These are phyloP conservation scores for Atherinomorus stipes DNA, from an alignment of 2,113 vertebrate species.

Conservation along the genomic window DNA sequence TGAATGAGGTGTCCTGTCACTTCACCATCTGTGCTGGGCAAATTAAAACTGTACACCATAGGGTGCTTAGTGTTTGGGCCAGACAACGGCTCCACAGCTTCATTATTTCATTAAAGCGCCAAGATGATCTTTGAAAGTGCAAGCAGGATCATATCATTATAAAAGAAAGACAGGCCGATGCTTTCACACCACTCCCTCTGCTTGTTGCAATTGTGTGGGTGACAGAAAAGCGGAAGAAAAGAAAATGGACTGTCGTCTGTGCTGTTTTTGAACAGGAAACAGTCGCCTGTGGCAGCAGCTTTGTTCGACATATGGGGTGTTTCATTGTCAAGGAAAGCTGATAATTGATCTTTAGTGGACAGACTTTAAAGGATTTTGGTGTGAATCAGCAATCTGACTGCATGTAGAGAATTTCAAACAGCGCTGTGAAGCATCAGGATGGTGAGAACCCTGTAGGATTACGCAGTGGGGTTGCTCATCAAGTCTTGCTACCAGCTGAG, in stretches of 20 bases:
- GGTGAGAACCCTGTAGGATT: conserved; percentile 52
- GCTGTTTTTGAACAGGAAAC: conserved; percentile 18
- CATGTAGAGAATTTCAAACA: conserved; percentile 51
- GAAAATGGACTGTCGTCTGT: conserved; percentile 25
- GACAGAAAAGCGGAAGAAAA: conserved; percentile 42
- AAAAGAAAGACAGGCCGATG: background rate
- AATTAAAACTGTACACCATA: too few relatives aligned
- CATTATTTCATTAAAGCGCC: conserved; percentile 59
- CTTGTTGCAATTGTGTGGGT: conserved; percentile 41
- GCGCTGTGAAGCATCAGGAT: conserved; percentile 31
- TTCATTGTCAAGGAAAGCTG: conserved; percentile 67
- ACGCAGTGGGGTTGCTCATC: conserved; percentile 64
- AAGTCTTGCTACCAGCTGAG: conserved; percentile 55
- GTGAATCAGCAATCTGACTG: conserved; percentile 49
- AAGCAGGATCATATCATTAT: background rate
- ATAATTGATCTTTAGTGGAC: conserved; percentile 75
- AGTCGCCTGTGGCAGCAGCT: conserved; percentile 49
- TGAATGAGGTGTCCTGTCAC: conserved; percentile 79
- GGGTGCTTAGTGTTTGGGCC: conserved; percentile 57
- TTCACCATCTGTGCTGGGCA: conserved; percentile 78
- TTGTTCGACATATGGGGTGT: conserved; percentile 61
- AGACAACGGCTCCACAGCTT: conserved; percentile 60
- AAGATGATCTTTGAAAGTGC: conserved; percentile 20
- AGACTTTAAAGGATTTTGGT: conserved; percentile 67
- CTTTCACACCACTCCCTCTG: conserved; percentile 28